Evolutionary conservation across 2,888 invertebrate genomes (phyloP).

Genomic region (Melieria omissa): DNA sequence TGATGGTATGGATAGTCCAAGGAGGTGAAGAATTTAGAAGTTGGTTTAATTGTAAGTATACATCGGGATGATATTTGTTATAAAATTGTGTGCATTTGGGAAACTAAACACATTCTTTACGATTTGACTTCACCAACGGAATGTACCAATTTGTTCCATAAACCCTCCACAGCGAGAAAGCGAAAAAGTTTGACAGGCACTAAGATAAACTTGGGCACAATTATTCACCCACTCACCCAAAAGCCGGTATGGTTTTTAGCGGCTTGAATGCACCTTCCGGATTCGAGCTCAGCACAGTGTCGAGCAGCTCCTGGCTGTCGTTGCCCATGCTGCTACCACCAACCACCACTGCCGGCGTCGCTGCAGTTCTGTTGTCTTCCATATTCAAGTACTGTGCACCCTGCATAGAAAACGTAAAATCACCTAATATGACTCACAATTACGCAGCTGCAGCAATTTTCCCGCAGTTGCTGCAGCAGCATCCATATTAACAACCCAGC

Average conservation of each 20-base stretch:
- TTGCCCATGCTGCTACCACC: conserved; percentile 40
- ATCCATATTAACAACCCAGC: too few relatives aligned
- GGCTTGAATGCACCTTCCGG: conserved; percentile 55
- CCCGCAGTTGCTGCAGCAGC: neutral
- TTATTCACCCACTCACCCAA: conserved; percentile 54
- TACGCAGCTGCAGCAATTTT: neutral
- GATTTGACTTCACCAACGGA: too few relatives aligned
- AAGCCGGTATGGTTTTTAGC: conserved; percentile 61
- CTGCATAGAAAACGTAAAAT: conserved; percentile 39
- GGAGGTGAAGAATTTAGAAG: too few relatives aligned
- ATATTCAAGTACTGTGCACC: conserved; percentile 54
- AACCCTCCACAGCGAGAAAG: too few relatives aligned
- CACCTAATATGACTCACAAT: neutral
- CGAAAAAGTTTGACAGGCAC: too few relatives aligned
- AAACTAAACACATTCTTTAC: too few relatives aligned
- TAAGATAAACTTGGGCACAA: too few relatives aligned
- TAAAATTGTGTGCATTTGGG: too few relatives aligned
- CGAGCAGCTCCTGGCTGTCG: conserved; percentile 58
- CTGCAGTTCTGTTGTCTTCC: conserved; percentile 38
- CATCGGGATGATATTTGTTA: too few relatives aligned
- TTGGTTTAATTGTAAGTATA: too few relatives aligned
- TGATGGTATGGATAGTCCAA: too few relatives aligned
- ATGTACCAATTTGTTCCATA: too few relatives aligned
- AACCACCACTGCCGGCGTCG: conserved; percentile 41
- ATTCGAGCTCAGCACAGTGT: conserved; percentile 61